Conservation (phyloP, 64 coral and sea anemone genomes). For the Astreopora myriophthalma region DNA sequence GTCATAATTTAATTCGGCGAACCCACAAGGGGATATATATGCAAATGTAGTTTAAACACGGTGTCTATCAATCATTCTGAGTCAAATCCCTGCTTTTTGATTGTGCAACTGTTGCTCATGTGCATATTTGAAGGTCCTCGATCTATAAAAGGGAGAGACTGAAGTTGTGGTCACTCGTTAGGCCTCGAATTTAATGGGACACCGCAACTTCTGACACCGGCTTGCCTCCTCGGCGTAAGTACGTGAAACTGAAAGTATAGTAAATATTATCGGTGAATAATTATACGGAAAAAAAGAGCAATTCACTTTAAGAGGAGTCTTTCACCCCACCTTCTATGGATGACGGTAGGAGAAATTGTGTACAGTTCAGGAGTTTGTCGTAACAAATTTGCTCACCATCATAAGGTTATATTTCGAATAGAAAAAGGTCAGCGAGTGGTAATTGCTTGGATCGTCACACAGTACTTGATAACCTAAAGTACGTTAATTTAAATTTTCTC, state of each 20-base stretch:
- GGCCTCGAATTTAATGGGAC: background rate
- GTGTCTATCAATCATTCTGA: background rate
- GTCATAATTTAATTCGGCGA: background rate
- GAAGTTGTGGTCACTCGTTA: background rate
- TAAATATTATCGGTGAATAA: background rate
- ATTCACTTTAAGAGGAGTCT: background rate
- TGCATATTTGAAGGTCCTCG: background rate
- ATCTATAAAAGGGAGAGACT: background rate
- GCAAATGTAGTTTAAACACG: constrained; percentile 13
- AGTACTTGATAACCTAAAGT: too few species aligned
- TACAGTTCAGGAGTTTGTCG: too few species aligned
- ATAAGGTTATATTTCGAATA: too few species aligned
- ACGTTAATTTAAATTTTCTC: too few species aligned
- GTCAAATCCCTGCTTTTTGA: background rate
- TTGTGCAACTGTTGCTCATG: background rate
- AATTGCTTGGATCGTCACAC: too few species aligned
- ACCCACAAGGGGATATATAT: constrained; percentile 15
- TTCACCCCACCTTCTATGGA: background rate
- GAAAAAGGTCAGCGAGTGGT: too few species aligned
- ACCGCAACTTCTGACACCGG: too few species aligned
- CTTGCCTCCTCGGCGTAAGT: too few species aligned
- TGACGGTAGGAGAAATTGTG: background rate
- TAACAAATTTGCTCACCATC: too few species aligned
- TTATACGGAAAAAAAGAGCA: background rate
- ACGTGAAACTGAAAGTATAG: background rate